These are phyloP conservation scores for Ictalurus punctatus DNA, from an alignment of 2,113 vertebrate genomes.

Conservation along the genomic window DNA sequence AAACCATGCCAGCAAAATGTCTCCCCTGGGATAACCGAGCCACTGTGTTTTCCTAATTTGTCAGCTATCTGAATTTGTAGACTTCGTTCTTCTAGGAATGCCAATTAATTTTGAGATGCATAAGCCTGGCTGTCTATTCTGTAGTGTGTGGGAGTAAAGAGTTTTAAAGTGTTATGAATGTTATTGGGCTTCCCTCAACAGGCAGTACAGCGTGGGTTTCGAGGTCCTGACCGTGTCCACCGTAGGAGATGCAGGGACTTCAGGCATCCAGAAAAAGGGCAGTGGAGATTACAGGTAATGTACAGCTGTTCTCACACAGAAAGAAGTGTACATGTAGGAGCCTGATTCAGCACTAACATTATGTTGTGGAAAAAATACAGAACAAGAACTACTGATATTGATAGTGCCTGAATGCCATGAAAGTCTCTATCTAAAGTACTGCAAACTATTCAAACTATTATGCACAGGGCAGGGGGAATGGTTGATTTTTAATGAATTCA, in stretches of 20 bases:
- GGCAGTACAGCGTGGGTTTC: conserved; percentile 90
- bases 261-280: conserved; percentile 81
- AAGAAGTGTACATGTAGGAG: neutral
- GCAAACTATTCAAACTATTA: neutral
- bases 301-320: neutral
- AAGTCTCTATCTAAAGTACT: neutral
- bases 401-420: neutral
- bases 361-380: neutral
- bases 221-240: conserved; percentile 84
- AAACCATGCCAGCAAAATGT: neutral
- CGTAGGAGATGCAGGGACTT: conserved; percentile 78
- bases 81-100: neutral
- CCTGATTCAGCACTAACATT: neutral
- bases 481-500: neutral
- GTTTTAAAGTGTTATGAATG: conserved; percentile 18
- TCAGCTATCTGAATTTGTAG: neutral
- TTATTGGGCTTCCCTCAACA: conserved; percentile 52
- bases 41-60: neutral
- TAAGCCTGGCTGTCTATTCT: neutral
- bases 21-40: neutral
- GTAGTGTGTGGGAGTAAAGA: neutral
- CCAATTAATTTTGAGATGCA: neutral
- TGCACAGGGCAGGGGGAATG: neutral
- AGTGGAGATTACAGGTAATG: conserved; percentile 95
- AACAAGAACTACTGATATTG: too few relatives aligned